Conservation (phyloP, 2,888 invertebrate genomes). For the Luffia ferchaultella region DNA sequence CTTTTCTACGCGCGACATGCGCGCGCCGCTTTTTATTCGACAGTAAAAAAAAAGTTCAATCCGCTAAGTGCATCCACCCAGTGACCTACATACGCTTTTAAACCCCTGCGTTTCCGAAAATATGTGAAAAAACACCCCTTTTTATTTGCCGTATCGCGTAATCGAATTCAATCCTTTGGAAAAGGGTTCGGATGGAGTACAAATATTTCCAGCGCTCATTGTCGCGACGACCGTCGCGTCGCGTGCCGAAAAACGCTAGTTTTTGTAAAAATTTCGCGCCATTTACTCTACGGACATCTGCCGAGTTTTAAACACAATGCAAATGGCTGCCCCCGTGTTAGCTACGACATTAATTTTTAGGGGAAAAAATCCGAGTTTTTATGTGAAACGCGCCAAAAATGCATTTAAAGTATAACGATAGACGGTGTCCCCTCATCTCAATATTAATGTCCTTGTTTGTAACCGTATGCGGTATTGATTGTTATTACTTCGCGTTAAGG, state of each 20-base stretch:
- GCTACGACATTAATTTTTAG: conserved; percentile 56
- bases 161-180: conserved; percentile 64
- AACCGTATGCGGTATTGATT: conserved; percentile 21
- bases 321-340: conserved; percentile 38
- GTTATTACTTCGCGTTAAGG: conserved; percentile 18
- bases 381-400: conserved; percentile 47
- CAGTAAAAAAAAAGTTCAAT: conserved; percentile 35
- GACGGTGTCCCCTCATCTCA: conserved; percentile 49
- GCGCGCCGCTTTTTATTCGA: conserved; percentile 39
- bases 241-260: background rate
- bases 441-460: conserved; percentile 39
- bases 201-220: conserved; percentile 36
- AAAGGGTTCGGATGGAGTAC: conserved; percentile 39
- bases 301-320: conserved; percentile 53
- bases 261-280: conserved; percentile 57
- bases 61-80: conserved; percentile 37
- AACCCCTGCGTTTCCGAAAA: conserved; percentile 46
- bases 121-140: conserved; percentile 43
- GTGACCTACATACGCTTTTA: conserved; percentile 50
- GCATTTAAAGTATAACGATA: conserved; percentile 56
- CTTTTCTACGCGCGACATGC: conserved; percentile 50
- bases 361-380: conserved; percentile 55
- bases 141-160: conserved; percentile 30
- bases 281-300: conserved; percentile 57
- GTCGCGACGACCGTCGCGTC: no score